These are phyloP conservation scores for Odontothrips loti DNA, from an alignment of 2,888 invertebrate species.

Conservation along the genomic window DNA sequence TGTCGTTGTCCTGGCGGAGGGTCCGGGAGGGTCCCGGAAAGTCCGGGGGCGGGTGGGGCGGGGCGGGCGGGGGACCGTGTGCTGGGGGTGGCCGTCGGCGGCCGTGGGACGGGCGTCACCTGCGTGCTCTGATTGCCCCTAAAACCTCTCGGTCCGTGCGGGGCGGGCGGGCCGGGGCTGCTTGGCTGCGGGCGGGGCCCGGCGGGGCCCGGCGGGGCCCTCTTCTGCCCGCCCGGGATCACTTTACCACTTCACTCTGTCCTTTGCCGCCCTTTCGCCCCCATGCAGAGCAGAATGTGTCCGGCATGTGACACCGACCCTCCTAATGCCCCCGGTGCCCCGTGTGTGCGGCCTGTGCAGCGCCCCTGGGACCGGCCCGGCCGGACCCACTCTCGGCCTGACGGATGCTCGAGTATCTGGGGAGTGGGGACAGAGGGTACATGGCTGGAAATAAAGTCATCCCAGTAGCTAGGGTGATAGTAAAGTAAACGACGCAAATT, in stretches of 20 bases:
- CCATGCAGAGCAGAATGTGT: conserved; percentile 2
- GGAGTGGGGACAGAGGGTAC: no score
- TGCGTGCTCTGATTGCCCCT: conserved; percentile 18
- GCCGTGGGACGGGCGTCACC: neutral
- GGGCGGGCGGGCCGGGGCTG: neutral
- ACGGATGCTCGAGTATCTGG: no score
- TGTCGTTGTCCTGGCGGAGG: neutral
- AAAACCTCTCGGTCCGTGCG: conserved; percentile 16
- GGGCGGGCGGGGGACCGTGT: neutral
- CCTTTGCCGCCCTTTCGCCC: neutral
- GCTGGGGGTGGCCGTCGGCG: neutral
- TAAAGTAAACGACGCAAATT: no score
- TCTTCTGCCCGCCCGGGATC: neutral
- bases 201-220: neutral
- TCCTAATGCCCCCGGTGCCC: no score
- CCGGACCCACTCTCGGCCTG: no score
- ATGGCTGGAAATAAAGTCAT: no score
- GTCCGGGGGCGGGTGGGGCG: neutral
- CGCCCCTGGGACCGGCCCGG: no score
- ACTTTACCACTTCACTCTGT: conserved; percentile 5
- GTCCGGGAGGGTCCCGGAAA: neutral
- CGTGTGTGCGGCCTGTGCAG: no score
- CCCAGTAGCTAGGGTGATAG: no score
- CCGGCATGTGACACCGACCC: neutral
- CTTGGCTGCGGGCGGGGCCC: neutral